Conservation (phyloP, 2,888 invertebrate genomes). For the Drosophila macrospina region DNA sequence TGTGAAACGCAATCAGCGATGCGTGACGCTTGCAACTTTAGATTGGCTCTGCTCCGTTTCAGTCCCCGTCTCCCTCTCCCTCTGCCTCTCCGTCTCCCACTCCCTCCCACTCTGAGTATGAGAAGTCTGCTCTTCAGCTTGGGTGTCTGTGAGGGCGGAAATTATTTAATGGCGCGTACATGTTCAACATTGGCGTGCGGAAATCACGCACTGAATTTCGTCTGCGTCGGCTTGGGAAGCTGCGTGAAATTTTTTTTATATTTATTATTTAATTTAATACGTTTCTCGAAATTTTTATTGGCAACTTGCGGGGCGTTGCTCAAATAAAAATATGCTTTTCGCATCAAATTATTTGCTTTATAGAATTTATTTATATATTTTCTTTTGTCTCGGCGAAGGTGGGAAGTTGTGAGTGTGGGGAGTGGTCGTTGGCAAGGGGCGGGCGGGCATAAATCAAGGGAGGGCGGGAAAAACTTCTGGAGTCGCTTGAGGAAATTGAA, state of each 20-base stretch:
- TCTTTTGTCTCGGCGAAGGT: not conserved
- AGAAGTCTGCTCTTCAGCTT: conserved; percentile 7
- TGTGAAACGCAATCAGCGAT: conserved; percentile 74
- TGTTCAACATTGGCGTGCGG: conserved; percentile 65
- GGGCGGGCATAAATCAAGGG: not conserved
- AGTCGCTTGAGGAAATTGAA: not conserved
- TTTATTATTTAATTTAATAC: conserved; percentile 71
- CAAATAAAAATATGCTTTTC: conserved; percentile 48
- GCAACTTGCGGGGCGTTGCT: conserved; percentile 41
- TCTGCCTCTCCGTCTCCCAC: conserved; percentile 29
- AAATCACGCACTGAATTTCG: conserved; percentile 74
- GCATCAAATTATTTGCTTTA: conserved; percentile 13
- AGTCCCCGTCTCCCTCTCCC: too few species aligned
- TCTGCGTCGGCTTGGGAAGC: conserved; percentile 46
- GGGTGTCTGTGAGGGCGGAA: conserved; percentile 68
- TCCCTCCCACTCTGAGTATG: conserved; percentile 4
- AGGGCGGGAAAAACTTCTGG: not conserved
- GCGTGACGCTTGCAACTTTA: conserved; percentile 39
- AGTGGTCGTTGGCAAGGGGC: conserved; percentile 1
- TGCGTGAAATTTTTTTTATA: conserved; percentile 57
- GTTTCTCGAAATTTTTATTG: conserved; percentile 59
- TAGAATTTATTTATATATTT: not conserved
- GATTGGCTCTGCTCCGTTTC: conserved; percentile 44
- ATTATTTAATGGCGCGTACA: conserved; percentile 84
- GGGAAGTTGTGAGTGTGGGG: conserved; percentile 1